These are phyloP conservation scores for Otocyon megalotis DNA, from an alignment of 2,113 vertebrate genomes.

Conservation along the genomic window DNA sequence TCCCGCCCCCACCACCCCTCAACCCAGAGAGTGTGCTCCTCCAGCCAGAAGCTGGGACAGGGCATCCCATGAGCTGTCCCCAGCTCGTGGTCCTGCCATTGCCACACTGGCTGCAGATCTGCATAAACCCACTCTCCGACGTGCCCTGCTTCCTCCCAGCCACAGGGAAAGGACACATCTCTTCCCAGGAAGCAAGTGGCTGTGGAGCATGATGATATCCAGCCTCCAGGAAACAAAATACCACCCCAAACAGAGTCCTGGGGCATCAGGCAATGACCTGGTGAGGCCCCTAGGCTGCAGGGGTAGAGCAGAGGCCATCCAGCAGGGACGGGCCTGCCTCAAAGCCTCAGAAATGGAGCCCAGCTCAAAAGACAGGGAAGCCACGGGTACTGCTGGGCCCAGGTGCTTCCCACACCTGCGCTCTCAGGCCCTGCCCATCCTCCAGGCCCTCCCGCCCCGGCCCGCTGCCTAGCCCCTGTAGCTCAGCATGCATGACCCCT, in stretches of 20 bases:
- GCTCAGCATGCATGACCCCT: neutral
- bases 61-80: neutral
- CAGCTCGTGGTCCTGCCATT: neutral
- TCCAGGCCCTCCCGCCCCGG: neutral
- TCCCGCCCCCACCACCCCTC: too few relatives aligned
- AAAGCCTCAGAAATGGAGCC: neutral
- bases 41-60: neutral
- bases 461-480: neutral
- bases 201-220: neutral
- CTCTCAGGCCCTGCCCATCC: neutral
- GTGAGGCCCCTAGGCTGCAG: too few relatives aligned
- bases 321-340: accelerated
- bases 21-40: neutral
- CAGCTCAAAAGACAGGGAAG: neutral
- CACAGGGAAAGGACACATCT: neutral
- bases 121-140: too few relatives aligned
- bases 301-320: neutral
- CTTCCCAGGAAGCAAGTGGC: neutral
- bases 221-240: neutral
- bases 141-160: neutral
- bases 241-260: neutral
- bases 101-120: too few relatives aligned
- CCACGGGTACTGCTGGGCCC: accelerated
- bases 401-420: neutral
- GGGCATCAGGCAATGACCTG: neutral